phyloP scores from a whole-genome alignment of 2,888 invertebrate species.

The Ophion ellenae region DNA sequence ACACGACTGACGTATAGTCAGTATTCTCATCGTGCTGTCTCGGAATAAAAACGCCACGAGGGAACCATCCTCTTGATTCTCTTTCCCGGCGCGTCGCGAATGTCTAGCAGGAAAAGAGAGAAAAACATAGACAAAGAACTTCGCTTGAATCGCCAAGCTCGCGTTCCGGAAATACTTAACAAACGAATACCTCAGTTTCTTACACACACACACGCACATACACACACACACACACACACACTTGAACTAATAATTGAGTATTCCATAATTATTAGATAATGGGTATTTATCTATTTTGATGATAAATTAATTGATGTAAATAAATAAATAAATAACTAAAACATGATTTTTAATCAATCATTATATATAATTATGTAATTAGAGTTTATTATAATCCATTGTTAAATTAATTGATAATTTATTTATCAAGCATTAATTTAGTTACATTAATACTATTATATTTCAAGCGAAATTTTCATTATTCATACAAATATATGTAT shows the following conservation, averaged over 20 bases:
- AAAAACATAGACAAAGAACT: background rate
- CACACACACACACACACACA: too few relatives aligned
- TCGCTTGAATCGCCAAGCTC: background rate
- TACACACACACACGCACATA: background rate
- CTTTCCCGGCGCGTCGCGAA: constrained; percentile 54
- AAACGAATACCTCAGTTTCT: background rate
- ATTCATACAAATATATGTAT: too few relatives aligned
- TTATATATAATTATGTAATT: background rate
- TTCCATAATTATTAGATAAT: background rate
- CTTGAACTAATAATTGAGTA: background rate
- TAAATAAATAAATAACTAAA: too few relatives aligned
- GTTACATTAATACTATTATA: too few relatives aligned
- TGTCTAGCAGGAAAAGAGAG: background rate
- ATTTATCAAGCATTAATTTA: too few relatives aligned
- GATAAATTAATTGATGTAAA: background rate
- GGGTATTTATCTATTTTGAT: background rate
- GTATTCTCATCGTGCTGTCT: background rate
- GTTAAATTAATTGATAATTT: too few relatives aligned
- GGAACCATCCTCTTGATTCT: constrained; percentile 54
- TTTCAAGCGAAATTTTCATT: too few relatives aligned
- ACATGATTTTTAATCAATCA: background rate
- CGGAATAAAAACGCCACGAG: constrained; percentile 47
- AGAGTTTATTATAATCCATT: background rate
- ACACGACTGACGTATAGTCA: background rate
- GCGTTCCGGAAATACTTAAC: background rate